Evolutionary conservation across 2,113 vertebrate genomes (phyloP).

Genomic region (Dendropsophus ebraccatus): DNA sequence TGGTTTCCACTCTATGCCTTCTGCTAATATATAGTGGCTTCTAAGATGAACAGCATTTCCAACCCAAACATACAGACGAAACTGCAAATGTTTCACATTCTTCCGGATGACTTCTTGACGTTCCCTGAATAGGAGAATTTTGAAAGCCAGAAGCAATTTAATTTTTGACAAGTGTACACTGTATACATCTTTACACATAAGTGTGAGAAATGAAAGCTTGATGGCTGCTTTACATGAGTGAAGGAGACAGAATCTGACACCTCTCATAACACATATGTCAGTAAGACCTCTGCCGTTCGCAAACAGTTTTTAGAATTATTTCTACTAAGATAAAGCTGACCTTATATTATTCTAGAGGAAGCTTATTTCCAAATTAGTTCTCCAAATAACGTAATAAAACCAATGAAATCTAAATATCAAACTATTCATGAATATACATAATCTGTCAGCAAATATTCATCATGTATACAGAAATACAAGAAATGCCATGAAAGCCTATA

Average conservation of each 20-base stretch:
- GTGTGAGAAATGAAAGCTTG: conserved; percentile 54
- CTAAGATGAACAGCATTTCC: conserved; percentile 9
- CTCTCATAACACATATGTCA: conserved; percentile 56
- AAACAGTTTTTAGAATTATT: conserved; percentile 30
- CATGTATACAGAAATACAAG: too few species aligned
- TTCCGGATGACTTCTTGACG: conserved; percentile 48
- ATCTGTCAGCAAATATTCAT: too few species aligned
- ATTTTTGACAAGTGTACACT: conserved; percentile 57
- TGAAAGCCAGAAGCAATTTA: conserved; percentile 55
- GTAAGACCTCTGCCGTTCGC: conserved; percentile 39
- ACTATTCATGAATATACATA: too few species aligned
- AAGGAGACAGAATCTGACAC: conserved; percentile 54
- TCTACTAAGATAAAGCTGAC: conserved; percentile 9
- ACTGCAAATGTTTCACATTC: conserved; percentile 41
- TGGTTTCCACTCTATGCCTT: not conserved
- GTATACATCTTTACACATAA: conserved; percentile 44
- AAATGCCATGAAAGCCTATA: too few species aligned
- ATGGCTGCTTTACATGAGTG: conserved; percentile 57
- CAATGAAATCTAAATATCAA: not conserved
- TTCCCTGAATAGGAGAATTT: conserved; percentile 37
- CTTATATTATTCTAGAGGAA: not conserved
- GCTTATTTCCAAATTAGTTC: not conserved
- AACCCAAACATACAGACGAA: conserved; percentile 24
- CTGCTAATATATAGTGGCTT: not conserved
- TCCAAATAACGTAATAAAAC: not conserved